Percentiles rank a stretch among this genome's conserved stretches.
These are phyloP conservation scores for Tetramorium alpestre DNA, from an alignment of 1,140 invertebrate species.

Conservation along the genomic window DNA sequence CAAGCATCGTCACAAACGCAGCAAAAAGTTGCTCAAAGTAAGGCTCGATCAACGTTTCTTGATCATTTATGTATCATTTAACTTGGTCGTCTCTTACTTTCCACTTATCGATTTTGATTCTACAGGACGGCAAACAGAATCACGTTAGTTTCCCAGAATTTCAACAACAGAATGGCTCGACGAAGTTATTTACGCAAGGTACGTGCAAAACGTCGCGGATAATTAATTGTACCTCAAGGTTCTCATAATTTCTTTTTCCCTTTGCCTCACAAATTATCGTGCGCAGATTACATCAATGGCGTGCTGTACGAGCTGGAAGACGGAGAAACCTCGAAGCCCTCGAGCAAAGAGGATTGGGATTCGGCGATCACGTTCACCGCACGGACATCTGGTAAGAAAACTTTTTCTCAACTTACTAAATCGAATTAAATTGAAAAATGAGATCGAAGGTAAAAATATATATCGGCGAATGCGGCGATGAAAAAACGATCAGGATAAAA, in stretches of 20 bases:
- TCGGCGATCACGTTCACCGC: slow-evolving; percentile 95
- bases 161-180: slow-evolving; percentile 94
- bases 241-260: background rate
- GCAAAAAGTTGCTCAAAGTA: slow-evolving; percentile 88
- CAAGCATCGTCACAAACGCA: slow-evolving; percentile 92
- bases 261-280: slow-evolving; percentile 4
- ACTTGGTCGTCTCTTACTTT: background rate
- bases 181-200: slow-evolving; percentile 94
- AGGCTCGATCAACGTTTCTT: slow-evolving; percentile 29
- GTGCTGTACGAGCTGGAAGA: slow-evolving; percentile 91
- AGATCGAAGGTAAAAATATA: background rate
- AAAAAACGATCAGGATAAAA: background rate
- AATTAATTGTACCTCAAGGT: background rate
- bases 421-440: slow-evolving; percentile 10
- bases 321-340: slow-evolving; percentile 86
- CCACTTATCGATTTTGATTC: slow-evolving; percentile 38
- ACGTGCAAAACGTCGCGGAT: slow-evolving; percentile 68
- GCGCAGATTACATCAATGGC: slow-evolving; percentile 92
- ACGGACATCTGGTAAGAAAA: slow-evolving; percentile 91
- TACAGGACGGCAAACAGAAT: slow-evolving; percentile 92
- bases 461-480: slow-evolving; percentile 10
- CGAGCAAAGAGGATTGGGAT: slow-evolving; percentile 90
- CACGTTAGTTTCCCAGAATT: slow-evolving; percentile 95
- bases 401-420: slow-evolving; percentile 5
- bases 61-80: background rate